Evolutionary conservation across 2,888 invertebrate genomes (phyloP).

Genomic region (Clunio marinus): DNA sequence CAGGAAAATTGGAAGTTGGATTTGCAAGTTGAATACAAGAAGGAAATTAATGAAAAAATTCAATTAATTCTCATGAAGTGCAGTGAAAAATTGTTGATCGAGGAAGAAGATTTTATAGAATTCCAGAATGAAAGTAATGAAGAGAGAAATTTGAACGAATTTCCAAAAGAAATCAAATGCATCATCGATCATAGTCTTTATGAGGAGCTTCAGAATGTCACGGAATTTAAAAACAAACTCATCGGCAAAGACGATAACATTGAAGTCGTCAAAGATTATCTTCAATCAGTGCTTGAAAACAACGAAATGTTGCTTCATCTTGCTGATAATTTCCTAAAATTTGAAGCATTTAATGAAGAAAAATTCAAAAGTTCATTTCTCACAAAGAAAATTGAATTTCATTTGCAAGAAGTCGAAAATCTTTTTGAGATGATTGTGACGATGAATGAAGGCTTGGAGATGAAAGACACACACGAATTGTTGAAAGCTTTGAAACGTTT

Average conservation of each 20-base stretch:
- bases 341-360: constrained; percentile 35
- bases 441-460: background rate
- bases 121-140: background rate
- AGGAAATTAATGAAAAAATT: background rate
- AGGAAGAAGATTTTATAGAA: background rate
- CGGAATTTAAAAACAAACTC: background rate
- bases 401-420: constrained; percentile 22
- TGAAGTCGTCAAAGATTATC: constrained; percentile 7
- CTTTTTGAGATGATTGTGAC: background rate
- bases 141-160: background rate
- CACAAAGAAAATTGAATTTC: constrained; percentile 28
- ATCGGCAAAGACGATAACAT: background rate
- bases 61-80: background rate
- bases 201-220: constrained; percentile 6
- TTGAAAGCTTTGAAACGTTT: background rate
- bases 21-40: background rate
- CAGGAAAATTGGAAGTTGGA: background rate
- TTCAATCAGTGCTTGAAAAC: background rate
- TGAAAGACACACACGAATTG: background rate
- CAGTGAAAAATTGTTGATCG: background rate
- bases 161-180: constrained; percentile 32
- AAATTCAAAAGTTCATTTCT: constrained; percentile 19
- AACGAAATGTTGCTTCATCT: constrained; percentile 24
- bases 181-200: constrained; percentile 6
- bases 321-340: constrained; percentile 16